These are phyloP conservation scores for Xerus inauris DNA, from an alignment of 2,113 vertebrate genomes.

Conservation along the genomic window DNA sequence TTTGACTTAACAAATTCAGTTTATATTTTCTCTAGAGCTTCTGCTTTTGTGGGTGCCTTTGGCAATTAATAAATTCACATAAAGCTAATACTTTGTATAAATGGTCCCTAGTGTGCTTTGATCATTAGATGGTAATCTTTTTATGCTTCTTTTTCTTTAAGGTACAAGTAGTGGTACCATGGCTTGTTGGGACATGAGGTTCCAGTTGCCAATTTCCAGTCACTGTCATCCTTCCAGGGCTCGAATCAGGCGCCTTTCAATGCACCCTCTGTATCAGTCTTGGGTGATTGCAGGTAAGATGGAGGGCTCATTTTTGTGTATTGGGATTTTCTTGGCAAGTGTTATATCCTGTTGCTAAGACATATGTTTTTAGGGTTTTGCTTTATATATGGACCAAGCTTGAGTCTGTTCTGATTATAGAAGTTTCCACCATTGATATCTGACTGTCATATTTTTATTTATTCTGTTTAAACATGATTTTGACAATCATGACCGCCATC, in stretches of 20 bases:
- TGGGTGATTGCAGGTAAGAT: conserved; percentile 96
- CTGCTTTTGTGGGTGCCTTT: neutral
- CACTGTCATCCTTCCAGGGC: conserved; percentile 96
- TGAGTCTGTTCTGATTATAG: neutral
- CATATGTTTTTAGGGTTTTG: conserved; percentile 1
- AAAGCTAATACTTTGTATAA: neutral
- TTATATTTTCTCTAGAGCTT: neutral
- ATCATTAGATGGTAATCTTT: neutral
- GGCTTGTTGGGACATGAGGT: conserved; percentile 99
- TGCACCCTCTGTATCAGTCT: conserved; percentile 98
- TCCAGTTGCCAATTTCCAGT: conserved; percentile 98
- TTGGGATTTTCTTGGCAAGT: neutral
- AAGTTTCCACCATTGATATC: neutral
- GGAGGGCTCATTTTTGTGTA: neutral
- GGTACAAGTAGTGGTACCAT: conserved; percentile 98
- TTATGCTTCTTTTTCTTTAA: conserved; percentile 73
- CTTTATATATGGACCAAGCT: neutral
- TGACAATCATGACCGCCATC: neutral
- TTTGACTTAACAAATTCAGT: neutral
- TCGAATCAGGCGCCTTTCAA: conserved; percentile 95
- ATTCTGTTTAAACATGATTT: neutral
- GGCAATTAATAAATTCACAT: neutral
- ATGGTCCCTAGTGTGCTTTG: neutral
- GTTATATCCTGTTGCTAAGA: neutral
- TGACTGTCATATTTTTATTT: neutral